Evolutionary conservation across 2,113 vertebrate genomes (phyloP).

Genomic region (Boleophthalmus pectinirostris): DNA sequence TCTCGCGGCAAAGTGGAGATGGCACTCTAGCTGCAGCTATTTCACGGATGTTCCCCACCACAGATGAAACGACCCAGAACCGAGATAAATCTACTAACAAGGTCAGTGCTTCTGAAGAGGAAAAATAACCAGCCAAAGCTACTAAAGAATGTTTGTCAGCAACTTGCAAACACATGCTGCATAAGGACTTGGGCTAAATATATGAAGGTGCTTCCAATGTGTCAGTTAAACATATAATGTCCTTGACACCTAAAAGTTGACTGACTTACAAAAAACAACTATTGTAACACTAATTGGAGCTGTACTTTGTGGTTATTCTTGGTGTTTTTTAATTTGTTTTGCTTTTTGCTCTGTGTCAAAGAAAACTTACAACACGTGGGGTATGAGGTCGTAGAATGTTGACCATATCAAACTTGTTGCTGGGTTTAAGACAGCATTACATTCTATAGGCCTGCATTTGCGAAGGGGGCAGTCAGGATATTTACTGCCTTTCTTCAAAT

Average conservation of each 20-base stretch:
- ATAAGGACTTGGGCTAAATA: not conserved
- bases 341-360: not conserved
- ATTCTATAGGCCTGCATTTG: not conserved
- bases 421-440: not conserved
- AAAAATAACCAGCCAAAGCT: slow-evolving; percentile 19
- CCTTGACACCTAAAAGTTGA: not conserved
- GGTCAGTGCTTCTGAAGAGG: slow-evolving; percentile 18
- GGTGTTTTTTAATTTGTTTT: not conserved
- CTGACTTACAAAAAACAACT: not conserved
- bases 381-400: not conserved
- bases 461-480: not conserved
- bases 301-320: not conserved
- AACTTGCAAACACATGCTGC: too few relatives aligned
- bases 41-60: slow-evolving; percentile 58
- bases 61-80: slow-evolving; percentile 22
- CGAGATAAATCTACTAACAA: slow-evolving; percentile 15
- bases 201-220: not conserved
- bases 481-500: not conserved
- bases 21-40: slow-evolving; percentile 79
- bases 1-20: slow-evolving; percentile 85
- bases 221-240: not conserved
- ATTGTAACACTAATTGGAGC: not conserved
- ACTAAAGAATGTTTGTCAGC: slow-evolving; percentile 17
- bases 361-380: not conserved
- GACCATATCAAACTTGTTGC: not conserved